Conservation (phyloP, 2,797 vertebrate species). For the Hafferia zeledoni region DNA sequence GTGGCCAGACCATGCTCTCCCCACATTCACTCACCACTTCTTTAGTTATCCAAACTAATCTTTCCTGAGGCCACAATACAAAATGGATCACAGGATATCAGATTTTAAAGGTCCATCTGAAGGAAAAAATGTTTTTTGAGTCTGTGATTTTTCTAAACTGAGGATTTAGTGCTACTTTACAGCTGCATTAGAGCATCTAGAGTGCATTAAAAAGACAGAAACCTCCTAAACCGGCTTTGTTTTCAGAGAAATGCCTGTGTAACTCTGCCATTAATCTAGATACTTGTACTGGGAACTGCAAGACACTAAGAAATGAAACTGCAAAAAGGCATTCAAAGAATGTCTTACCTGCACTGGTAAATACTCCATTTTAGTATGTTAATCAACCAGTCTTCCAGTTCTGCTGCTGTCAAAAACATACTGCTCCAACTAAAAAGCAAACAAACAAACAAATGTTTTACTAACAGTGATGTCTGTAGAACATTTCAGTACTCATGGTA, state of each 20-base stretch:
- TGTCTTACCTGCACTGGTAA: conserved; percentile 78
- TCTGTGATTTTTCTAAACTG: neutral
- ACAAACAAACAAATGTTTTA: conserved; percentile 43
- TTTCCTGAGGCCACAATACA: neutral
- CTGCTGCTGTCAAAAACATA: conserved; percentile 73
- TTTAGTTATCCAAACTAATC: neutral
- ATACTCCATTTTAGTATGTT: conserved; percentile 74
- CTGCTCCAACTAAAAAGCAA: conserved; percentile 70
- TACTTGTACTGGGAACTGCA: neutral
- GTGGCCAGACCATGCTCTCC: neutral
- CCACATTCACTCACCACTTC: neutral
- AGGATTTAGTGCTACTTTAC: neutral
- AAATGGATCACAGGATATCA: neutral
- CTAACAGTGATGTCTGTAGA: neutral
- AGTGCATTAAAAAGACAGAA: neutral
- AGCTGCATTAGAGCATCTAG: neutral
- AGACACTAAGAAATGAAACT: neutral
- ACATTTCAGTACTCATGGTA: neutral
- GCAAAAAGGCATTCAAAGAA: neutral
- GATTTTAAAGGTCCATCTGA: neutral
- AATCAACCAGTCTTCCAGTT: conserved; percentile 73
- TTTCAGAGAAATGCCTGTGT: neutral
- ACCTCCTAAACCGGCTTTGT: neutral
- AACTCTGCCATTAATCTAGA: neutral
- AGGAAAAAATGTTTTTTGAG: neutral